phyloP scores from a whole-genome alignment of 1,140 invertebrate species.

The Hyposmocoma kahamanoa region DNA sequence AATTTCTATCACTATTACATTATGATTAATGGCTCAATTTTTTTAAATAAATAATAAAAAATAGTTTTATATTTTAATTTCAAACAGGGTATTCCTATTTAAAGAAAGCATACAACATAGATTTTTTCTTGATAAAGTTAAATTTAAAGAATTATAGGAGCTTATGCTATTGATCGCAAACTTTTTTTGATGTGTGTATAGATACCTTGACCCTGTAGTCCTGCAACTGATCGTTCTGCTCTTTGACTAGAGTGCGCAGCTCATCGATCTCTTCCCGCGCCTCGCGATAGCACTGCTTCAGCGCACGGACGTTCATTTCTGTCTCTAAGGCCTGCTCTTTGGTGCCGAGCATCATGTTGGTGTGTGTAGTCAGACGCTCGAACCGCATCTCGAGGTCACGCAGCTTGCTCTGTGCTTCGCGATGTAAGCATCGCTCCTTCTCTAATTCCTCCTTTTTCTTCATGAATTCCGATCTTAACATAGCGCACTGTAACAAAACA shows the following conservation, averaged over 20 bases:
- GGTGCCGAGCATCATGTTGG: slow-evolving; percentile 61
- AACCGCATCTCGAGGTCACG: slow-evolving; percentile 60
- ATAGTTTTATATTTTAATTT: too few species aligned
- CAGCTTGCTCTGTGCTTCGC: slow-evolving; percentile 51
- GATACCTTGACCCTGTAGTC: slow-evolving; percentile 83
- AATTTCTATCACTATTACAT: too few species aligned
- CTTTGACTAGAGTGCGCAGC: slow-evolving; percentile 78
- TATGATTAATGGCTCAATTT: too few species aligned
- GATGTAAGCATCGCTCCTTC: slow-evolving; percentile 52
- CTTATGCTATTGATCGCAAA: too few species aligned
- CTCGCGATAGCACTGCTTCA: slow-evolving; percentile 78
- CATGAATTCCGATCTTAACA: slow-evolving; percentile 46
- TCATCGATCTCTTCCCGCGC: slow-evolving; percentile 81
- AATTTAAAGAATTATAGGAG: too few species aligned
- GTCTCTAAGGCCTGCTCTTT: slow-evolving; percentile 79
- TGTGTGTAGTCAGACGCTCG: slow-evolving; percentile 51
- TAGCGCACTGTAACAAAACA: slow-evolving; percentile 42
- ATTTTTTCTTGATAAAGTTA: too few species aligned
- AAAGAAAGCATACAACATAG: too few species aligned
- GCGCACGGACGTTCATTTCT: slow-evolving; percentile 76
- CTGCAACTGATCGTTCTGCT: slow-evolving; percentile 81
- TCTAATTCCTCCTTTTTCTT: slow-evolving; percentile 62
- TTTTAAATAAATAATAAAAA: too few species aligned
- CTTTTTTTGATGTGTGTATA: too few species aligned
- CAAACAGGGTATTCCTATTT: too few species aligned